Percentiles rank a stretch among this genome's conserved stretches.
These are phyloP conservation scores for Pithys albifrons DNA, from an alignment of 2,113 vertebrate species.

Conservation along the genomic window DNA sequence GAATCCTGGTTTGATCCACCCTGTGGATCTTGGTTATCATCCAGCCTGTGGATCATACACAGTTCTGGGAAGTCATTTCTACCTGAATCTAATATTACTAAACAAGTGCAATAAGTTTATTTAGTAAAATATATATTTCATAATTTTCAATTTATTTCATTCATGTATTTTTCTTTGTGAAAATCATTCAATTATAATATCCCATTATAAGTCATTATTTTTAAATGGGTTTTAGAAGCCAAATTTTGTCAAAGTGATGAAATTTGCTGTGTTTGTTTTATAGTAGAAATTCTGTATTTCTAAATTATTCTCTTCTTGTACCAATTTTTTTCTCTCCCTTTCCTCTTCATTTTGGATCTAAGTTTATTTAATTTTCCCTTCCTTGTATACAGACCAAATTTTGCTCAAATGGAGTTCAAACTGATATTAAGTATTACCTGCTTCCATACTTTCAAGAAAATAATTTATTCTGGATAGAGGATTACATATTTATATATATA, in stretches of 20 bases:
- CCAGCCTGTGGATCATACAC: conserved; percentile 21
- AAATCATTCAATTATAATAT: not conserved
- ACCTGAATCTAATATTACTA: conserved; percentile 23
- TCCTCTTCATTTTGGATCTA: not conserved
- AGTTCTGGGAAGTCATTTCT: conserved; percentile 43
- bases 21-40: conserved; percentile 24
- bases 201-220: not conserved
- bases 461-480: not conserved
- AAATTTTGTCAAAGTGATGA: not conserved
- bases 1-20: conserved; percentile 43
- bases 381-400: not conserved
- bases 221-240: not conserved
- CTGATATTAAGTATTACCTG: not conserved
- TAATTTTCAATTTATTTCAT: not conserved
- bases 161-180: not conserved
- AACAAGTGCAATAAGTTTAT: not conserved
- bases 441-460: not conserved
- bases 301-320: not conserved
- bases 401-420: not conserved
- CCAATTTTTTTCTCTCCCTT: not conserved
- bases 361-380: not conserved
- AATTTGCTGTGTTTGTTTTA: not conserved
- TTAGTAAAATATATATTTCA: not conserved
- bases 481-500: not conserved
- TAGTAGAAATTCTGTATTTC: not conserved